Evolutionary conservation across 2,888 invertebrate genomes (phyloP), one percentile per base, ranked within the genome.

Genomic region (Herminia tarsipennalis): DNA sequence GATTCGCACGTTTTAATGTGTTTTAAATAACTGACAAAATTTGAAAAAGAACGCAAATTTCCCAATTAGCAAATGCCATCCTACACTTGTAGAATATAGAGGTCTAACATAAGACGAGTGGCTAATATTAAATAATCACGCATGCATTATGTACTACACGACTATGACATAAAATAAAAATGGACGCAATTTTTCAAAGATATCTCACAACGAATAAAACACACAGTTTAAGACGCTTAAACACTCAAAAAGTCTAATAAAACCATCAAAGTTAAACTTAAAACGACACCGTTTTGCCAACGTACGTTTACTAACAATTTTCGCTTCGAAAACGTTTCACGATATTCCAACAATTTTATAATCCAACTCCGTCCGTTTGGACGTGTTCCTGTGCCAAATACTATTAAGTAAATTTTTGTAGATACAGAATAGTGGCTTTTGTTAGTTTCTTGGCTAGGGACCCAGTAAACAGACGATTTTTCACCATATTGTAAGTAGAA

Each of bases 351-450:
- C 61, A 63, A 64, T 73, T 56, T 68, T 73, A 65, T 69, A 66
- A 63, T 63, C 60, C 60, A 63, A 41, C 62, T 48, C 56, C 46
- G 42, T 62, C 60, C 61, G 49, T 54, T 66, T 67, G 70, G 53
- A 67, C 67, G 51, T 59, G 58, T 60, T 60, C 48, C 55, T 70
- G 69, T 79, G 83, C 81, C 83, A 83, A 83, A 78, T 76, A 66
- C 74, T 75, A 76, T 80, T 77, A 80, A 78, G 73, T 73, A 76
- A 71, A 71, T 77, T 77, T 78, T 69, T 70, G 71, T 69, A 68
- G 65, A 76, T 70, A 73, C 66, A 72, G 63, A 76, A 70, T 71
- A 70, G 69, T 63, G 54, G 66, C 73, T 73, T 70, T 79, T 78
- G 76, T 74, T 73, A 65, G 63, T 69, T 79, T 79, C 74, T 82